Base-by-base conservation (phyloP, 2,113 vertebrate species). In the Callipepla squamata region DNA sequence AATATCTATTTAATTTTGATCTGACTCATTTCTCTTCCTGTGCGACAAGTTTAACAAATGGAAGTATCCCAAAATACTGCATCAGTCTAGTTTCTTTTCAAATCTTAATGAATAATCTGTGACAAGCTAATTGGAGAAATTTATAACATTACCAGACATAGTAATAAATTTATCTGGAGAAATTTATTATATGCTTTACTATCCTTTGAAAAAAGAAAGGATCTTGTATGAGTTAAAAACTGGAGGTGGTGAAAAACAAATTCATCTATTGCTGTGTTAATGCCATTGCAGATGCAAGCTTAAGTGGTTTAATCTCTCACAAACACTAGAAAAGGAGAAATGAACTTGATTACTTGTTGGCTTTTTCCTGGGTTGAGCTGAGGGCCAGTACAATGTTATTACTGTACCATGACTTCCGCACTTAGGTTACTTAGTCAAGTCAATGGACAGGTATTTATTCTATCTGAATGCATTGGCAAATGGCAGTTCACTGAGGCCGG, bases 71-170 rank as follows among this genome's bases (percentile, higher is more conserved):
- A 50, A 51, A 81, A 67, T 57, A 92, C 55, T 62, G 1, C 51
- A 34, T 48, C 58, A 87, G 8, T 84, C 61, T 53, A 70, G 12
- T 82, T 91, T 30, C 26, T 22, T 90, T 96, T 95, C 81, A 86
- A 82, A 79, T 40, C 36, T 77, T 77, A 87, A 83, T 87, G 72
- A 92, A 65, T 28, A 76, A 30, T 61, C n/a, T 91, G 36, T 93
- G 92, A 85, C 61, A 58, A 78, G 30, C 53, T 95, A 78, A 90
- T 95, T 89, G 89, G 23, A 34, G 30, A 72, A 96, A 92, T 85
- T 93, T 89, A 47, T 95, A 93, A 62, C 63, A 85, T 57, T 73
- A 80, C 61, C 87, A 90, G 72, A 57, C 34, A 78, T 92, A 34
- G 36, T 66, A 75, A 74, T 85, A 47, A 67, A 76, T 79, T 86